These are phyloP conservation scores for Netelia melanura DNA, from an alignment of 2,888 invertebrate genomes.

Conservation along the genomic window DNA sequence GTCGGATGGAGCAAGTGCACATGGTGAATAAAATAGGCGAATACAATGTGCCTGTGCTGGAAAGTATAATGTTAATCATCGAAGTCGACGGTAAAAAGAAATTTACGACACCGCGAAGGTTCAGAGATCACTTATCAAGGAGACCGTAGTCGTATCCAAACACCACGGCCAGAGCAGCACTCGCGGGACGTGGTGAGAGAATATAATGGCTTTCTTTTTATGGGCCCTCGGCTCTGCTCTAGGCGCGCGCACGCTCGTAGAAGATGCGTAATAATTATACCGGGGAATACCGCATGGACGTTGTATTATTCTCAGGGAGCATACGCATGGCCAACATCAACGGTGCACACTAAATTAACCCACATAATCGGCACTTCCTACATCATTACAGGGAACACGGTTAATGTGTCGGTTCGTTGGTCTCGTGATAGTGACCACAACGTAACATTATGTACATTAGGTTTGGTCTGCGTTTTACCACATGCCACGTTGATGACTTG, in stretches of 20 bases:
- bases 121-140: constrained; percentile 49
- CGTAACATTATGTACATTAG: constrained; percentile 39
- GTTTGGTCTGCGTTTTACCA: constrained; percentile 39
- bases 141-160: neutral
- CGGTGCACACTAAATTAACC: constrained; percentile 71
- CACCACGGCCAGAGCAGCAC: constrained; percentile 18
- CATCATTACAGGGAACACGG: constrained; percentile 57
- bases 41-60: neutral
- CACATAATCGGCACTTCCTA: constrained; percentile 72
- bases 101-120: constrained; percentile 49
- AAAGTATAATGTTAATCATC: constrained; percentile 27
- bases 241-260: neutral
- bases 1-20: constrained; percentile 17
- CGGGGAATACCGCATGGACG: constrained; percentile 9
- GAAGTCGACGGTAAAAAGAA: constrained; percentile 22
- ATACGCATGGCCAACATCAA: neutral
- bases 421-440: constrained; percentile 22
- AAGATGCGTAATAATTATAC: constrained; percentile 34
- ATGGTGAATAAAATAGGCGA: constrained; percentile 15
- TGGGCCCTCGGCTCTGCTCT: constrained; percentile 17
- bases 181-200: constrained; percentile 46
- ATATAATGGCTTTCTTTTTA: constrained; percentile 35
- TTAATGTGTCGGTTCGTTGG: constrained; percentile 16
- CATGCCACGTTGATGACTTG: neutral
- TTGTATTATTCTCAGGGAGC: constrained; percentile 40